Base-by-base conservation (phyloP, 2,113 vertebrate species). In the Monopterus albus region DNA sequence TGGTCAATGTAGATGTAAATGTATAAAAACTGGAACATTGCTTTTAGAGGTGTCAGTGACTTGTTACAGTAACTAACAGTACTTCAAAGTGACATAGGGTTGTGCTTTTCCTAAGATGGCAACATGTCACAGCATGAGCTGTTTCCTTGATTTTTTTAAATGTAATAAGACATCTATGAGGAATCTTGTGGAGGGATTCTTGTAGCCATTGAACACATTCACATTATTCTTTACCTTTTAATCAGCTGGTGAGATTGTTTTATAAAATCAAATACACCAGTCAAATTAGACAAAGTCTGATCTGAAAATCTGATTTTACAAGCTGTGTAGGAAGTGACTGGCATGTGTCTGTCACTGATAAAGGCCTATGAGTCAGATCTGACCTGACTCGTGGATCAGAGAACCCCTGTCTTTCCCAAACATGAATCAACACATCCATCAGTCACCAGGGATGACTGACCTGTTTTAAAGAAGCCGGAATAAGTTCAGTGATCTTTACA, bases 341-440 rank as follows among this genome's bases (percentile, higher is more conserved):
- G 31, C 21, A 23, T 62, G 52, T 20, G 61, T 79, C 36, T 84
- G 77, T 71, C 68, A 70, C 71, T 69, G 68, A 83, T 85, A 42
- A 20, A 39, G 50, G 45, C 73, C 75, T 78, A 79, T 35, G 65
- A 69, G 81, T 60, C 33, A 66, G 55, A 89, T 88, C 39, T 84
- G 75, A 81, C 56, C 29, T 8, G 69, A 64, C 47, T 71, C 61
- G 28, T n/a, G 7, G 70, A 58, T 78, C 62, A 86, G 65, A 87
- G 38, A 39, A 81, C 75, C 75, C 69, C 62, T 14, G 46, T 57
- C 60, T 56, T n/a, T 17, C 49, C 33, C 7, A 69, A 58, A 52
- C 74, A 69, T 66, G n/a, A 86, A 65, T 67, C 79, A 49, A 66
- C 51, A 64, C 52, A 52, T 61, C 65, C 18, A 66, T 78, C 70